Evolutionary conservation across 2,888 invertebrate species (phyloP), one percentile per base, ranked within the genome.

Genomic region (Galerucella calmariensis): DNA sequence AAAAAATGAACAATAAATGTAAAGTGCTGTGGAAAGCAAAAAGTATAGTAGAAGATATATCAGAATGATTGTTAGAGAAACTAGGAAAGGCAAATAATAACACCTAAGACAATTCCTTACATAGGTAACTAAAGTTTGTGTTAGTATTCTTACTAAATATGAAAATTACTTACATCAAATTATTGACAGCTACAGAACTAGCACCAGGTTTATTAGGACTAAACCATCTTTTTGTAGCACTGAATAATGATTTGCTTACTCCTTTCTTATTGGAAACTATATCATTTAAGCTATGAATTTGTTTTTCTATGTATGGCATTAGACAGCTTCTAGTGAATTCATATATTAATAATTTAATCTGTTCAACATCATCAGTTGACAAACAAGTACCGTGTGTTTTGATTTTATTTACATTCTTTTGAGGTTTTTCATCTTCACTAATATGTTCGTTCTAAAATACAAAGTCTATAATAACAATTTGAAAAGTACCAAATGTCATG

Each of bases 151-250:
- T 27, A 35, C 35, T 41, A 41, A 41, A 12, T 48, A 12, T 46
- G 24, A 63, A 58, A 9, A 48, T 2, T 77, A 90, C 93, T 89
- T 90, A 96, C 96, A 96, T 94, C 65, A 97, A 94, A 81, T 94
- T 93, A 85, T 93, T 95, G 81, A 91, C 90, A 61, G 92, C 91
- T 67, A 93, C 91, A 75, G 93, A 91, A 72, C 90, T 89, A 56
- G 91, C 90, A 10, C 95, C 95, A 2, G 95, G 94, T 87, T 97
- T 97, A 82, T 93, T 95, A 10, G 96, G 94, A 20, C 95, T 95
- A 88, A 98, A 98, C 95, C 97, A 97, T 81, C 98, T 91, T 88
- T 97, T 97, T 1, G 98, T 97, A 20, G 97, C 98, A 85, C 95
- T 97, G 78, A 99, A 91, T 77, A 99, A 88, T 0, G 97, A 97